Percentiles rank a stretch among this genome's conserved stretches.
Evolutionary conservation across 2,797 vertebrate species (phyloP).

Genomic region (Enteromius thamalakanensis): DNA sequence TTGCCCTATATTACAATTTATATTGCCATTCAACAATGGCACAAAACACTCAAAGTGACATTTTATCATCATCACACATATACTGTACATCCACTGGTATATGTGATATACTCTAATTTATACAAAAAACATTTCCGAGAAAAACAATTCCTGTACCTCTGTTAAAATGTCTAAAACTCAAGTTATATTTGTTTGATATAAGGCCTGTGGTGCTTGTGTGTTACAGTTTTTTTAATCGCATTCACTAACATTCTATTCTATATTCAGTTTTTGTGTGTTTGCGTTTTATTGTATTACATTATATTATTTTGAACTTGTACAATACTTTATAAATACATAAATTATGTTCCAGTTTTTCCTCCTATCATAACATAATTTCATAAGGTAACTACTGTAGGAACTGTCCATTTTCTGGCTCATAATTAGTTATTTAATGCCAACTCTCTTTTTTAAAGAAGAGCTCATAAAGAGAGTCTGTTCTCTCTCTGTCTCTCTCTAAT

Average conservation of each 20-base stretch:
- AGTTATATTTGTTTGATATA: too few relatives aligned
- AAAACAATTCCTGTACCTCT: too few relatives aligned
- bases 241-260: too few relatives aligned
- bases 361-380: background rate
- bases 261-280: too few relatives aligned
- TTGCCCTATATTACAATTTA: background rate
- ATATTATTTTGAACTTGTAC: too few relatives aligned
- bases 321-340: background rate
- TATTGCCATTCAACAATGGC: background rate
- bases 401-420: background rate
- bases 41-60: too few relatives aligned
- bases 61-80: background rate
- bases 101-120: background rate
- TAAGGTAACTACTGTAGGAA: background rate
- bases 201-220: too few relatives aligned
- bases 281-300: too few relatives aligned
- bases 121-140: too few relatives aligned
- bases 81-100: background rate
- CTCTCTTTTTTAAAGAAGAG: conserved; percentile 62
- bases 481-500: conserved; percentile 58
- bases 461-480: conserved; percentile 64
- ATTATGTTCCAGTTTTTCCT: background rate
- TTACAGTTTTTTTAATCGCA: too few relatives aligned
- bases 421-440: conserved; percentile 24
- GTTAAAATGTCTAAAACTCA: too few relatives aligned